These are phyloP conservation scores for Arenaria interpres DNA, from an alignment of 2,113 vertebrate genomes.

Conservation along the genomic window DNA sequence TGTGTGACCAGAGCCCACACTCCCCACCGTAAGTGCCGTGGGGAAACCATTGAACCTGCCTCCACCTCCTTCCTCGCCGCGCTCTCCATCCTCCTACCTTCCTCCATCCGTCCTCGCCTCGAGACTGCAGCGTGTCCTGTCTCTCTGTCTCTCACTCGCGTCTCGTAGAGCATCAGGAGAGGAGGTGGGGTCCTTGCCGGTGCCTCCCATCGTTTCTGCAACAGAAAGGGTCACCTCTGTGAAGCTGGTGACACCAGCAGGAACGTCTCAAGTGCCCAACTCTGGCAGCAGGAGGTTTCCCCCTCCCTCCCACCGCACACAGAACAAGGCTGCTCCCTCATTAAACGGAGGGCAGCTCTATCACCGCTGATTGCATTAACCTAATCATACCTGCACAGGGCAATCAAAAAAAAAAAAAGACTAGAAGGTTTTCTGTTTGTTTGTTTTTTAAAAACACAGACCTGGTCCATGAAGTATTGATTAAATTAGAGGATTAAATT, in stretches of 20 bases:
- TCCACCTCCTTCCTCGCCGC: rapidly evolving
- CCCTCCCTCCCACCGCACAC: neutral
- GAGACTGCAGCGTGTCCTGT: rapidly evolving
- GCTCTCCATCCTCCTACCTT: neutral
- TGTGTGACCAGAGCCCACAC: rapidly evolving
- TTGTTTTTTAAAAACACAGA: conserved; percentile 5
- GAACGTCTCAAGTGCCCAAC: neutral
- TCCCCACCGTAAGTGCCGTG: rapidly evolving
- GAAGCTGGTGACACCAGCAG: neutral
- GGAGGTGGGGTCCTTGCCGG: neutral
- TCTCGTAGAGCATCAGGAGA: neutral
- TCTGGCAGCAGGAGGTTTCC: rapidly evolving
- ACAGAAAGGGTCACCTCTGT: neutral
- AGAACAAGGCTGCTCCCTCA: neutral
- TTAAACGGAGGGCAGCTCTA: conserved; percentile 8
- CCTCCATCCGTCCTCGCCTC: neutral
- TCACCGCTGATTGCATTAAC: conserved; percentile 15
- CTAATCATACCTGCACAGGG: conserved; percentile 25
- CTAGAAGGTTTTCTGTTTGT: conserved; percentile 30
- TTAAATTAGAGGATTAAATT: conserved; percentile 51
- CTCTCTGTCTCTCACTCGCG: neutral
- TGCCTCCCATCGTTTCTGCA: neutral
- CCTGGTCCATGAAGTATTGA: conserved; percentile 14
- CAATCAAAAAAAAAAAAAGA: neutral
- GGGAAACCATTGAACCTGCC: rapidly evolving